Base-by-base conservation (phyloP, 1,140 invertebrate genomes). In the Macrobrachium nipponense region DNA sequence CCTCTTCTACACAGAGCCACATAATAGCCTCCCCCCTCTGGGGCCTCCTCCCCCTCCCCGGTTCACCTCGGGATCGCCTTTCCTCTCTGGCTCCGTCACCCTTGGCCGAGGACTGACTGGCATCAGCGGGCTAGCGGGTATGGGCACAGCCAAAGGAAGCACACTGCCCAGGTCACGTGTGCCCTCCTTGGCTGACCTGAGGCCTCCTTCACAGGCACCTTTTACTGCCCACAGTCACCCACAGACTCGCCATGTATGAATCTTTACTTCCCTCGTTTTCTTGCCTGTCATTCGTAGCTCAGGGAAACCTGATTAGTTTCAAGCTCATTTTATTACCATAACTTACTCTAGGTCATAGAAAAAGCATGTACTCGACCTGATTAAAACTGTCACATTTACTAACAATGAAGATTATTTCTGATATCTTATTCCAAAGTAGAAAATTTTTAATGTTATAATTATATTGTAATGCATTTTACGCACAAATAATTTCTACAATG, bases 91-190 rank as follows among this genome's bases (percentile, higher is more conserved):
- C 76, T 85, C 82, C 51, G 77, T 78, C 83, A 68, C 83, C 62
- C 83, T 86, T 23, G 83, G 83, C 27, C 64, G 83, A 36, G 77
- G 77, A 8, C 11, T 72, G 17, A 62, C 20, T 23, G 77, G 77
- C 18, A 14, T 64, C 17, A 80, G 66, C 64, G 83, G 68, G 66
- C 66, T 62, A 66, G 68, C 68, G 20, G 77, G 66, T 43, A 80
- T 75, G 59, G 77, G 77, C 27, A 20, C 72, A n/a, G 83, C 83
- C 15, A 80, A 72, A 18, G 77, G 83, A n/a, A 86, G 77, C 58
- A 86, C 83, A 5, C 60, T 86, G 17, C 83, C 83, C 11, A 27
- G 83, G 83, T 75, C 83, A n/a, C 51, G 64, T 20, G 58, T 73
- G 23, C 66, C 77, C 2, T 23, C 83, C 59, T 51, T 62, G 23